Conservation (phyloP, 2,113 vertebrate species). For the Prionailurus bengalensis region DNA sequence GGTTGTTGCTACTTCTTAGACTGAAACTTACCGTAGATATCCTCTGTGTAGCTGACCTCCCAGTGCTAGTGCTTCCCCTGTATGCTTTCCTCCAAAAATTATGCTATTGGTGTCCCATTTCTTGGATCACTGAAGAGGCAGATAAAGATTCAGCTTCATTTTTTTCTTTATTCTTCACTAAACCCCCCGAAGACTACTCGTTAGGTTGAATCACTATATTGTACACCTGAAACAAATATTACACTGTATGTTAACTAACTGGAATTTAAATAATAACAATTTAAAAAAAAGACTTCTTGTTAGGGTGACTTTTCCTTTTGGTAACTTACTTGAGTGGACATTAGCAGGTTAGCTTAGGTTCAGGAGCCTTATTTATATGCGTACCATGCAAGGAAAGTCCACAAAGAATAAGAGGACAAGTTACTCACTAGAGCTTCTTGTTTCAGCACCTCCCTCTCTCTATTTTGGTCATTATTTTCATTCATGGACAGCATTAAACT, state of each 20-base stretch:
- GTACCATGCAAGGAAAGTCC: background rate
- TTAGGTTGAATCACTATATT: background rate
- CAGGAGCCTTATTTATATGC: background rate
- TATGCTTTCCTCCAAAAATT: background rate
- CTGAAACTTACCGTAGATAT: background rate
- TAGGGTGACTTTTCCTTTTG: background rate
- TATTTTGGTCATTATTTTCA: background rate
- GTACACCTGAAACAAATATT: background rate
- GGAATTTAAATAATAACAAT: background rate
- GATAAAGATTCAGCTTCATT: slow-evolving; percentile 1
- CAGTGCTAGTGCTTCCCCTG: rapidly evolving
- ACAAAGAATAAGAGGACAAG: background rate
- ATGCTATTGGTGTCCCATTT: background rate
- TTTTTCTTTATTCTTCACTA: slow-evolving; percentile 8
- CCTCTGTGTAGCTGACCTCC: background rate
- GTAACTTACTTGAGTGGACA: background rate
- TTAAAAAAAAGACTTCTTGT: background rate
- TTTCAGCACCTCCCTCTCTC: background rate
- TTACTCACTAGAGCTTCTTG: background rate
- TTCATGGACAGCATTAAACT: background rate
- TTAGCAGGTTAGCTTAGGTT: background rate
- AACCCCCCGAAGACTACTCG: background rate
- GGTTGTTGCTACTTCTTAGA: background rate
- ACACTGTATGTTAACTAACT: background rate
- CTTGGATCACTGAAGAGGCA: background rate